Conservation (phyloP, 2,888 invertebrate genomes). For the Aphidius colemani region DNA sequence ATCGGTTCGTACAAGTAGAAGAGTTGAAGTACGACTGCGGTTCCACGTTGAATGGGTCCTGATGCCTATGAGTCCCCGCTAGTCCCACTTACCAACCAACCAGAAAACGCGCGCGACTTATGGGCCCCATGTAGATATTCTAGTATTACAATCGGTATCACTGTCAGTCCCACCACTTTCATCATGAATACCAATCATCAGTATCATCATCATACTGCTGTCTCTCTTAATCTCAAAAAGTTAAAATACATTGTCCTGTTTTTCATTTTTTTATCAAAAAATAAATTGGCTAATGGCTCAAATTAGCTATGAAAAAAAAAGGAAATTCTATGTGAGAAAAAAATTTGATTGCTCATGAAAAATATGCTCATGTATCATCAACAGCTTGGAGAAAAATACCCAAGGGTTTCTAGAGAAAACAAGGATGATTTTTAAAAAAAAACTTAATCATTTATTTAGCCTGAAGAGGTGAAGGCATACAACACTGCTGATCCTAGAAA, state of each 20-base stretch:
- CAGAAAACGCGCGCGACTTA: slow-evolving; percentile 55
- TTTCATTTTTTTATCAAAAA: too few species aligned
- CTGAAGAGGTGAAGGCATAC: slow-evolving; percentile 4
- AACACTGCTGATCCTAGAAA: slow-evolving; percentile 12
- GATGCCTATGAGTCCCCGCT: slow-evolving; percentile 59
- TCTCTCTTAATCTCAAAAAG: too few species aligned
- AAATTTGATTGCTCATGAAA: too few species aligned
- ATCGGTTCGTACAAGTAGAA: slow-evolving; percentile 48
- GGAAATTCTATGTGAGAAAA: too few species aligned
- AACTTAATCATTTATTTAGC: not conserved
- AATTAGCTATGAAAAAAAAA: too few species aligned
- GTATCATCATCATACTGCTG: too few species aligned
- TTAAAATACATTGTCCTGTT: too few species aligned
- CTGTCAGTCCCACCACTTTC: slow-evolving; percentile 38
- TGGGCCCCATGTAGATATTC: slow-evolving; percentile 14
- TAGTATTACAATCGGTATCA: slow-evolving; percentile 45
- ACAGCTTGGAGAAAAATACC: too few species aligned
- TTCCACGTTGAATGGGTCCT: slow-evolving; percentile 56
- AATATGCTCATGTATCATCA: too few species aligned
- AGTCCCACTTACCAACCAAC: slow-evolving; percentile 61
- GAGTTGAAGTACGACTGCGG: slow-evolving; percentile 57
- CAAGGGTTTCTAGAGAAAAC: not conserved
- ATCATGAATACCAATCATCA: not conserved
- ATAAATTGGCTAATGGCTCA: too few species aligned
- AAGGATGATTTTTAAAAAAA: not conserved